Conservation (phyloP, 2,113 vertebrate species). For the Pteropus alecto region DNA sequence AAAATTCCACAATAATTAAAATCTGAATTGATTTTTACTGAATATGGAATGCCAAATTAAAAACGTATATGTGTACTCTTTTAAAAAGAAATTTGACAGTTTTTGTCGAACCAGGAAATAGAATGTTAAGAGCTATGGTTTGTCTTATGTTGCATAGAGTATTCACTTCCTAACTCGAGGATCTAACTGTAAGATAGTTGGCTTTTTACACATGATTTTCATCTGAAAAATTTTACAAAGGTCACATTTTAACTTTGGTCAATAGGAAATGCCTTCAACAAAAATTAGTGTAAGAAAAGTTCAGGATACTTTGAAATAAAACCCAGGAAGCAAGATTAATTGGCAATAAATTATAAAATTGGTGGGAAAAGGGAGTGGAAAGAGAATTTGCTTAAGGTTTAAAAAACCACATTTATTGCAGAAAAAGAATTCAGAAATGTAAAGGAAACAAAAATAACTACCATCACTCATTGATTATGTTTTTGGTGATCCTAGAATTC, state of each 20-base stretch:
- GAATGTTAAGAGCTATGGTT: background rate
- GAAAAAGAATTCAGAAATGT: background rate
- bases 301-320: constrained; percentile 21
- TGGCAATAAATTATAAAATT: background rate
- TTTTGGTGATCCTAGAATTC: constrained; percentile 45
- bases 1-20: constrained; percentile 31
- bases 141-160: background rate
- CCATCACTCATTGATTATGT: background rate
- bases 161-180: background rate
- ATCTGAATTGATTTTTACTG: constrained; percentile 18
- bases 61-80: background rate
- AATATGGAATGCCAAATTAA: constrained; percentile 15
- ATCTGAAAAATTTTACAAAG: constrained; percentile 10
- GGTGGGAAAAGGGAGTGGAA: background rate
- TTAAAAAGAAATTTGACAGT: background rate
- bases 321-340: background rate
- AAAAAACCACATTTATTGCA: background rate
- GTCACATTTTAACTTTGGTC: constrained; percentile 42
- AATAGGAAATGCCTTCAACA: constrained; percentile 6
- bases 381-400: background rate
- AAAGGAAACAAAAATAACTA: background rate
- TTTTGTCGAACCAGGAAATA: background rate
- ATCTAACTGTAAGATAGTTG: background rate
- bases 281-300: constrained; percentile 13
- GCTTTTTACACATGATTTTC: background rate